Evolutionary conservation across 1,140 invertebrate genomes (phyloP).

Genomic region (Neocloeon triangulifer): DNA sequence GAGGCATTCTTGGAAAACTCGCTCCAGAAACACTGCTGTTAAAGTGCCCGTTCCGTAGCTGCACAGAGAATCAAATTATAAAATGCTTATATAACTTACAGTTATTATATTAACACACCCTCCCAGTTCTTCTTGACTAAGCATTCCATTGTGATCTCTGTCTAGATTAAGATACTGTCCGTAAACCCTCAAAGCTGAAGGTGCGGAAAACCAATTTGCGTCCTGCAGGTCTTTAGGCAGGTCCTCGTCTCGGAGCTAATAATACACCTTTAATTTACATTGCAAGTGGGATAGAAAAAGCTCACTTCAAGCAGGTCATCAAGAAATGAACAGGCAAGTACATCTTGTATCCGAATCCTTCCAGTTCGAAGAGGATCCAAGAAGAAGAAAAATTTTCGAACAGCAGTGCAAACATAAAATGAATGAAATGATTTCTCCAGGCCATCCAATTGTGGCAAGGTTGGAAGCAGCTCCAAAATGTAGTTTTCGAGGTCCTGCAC

Average conservation of each 20-base stretch:
- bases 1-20: constrained; percentile 85
- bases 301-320: constrained; percentile 70
- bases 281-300: no score
- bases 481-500: constrained; percentile 82
- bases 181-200: constrained; percentile 73
- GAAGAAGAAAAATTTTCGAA: constrained; percentile 89
- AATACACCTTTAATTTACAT: no score
- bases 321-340: constrained; percentile 73
- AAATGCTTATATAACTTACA: background rate
- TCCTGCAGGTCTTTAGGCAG: constrained; percentile 59
- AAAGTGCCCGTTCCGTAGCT: constrained; percentile 79
- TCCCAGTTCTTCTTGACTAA: constrained; percentile 68
- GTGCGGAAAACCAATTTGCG: constrained; percentile 86
- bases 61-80: constrained; percentile 11
- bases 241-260: constrained; percentile 60
- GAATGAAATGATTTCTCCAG: constrained; percentile 83
- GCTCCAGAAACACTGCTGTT: constrained; percentile 76
- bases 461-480: constrained; percentile 79
- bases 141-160: constrained; percentile 86
- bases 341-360: constrained; percentile 72
- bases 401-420: constrained; percentile 91
- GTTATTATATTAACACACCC: no score
- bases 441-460: constrained; percentile 66
- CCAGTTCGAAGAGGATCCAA: constrained; percentile 73
- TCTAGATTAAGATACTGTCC: constrained; percentile 86